Percentiles rank a stretch among this genome's conserved stretches.
These are phyloP conservation scores for Drosophila paulistorum DNA, from an alignment of 1,140 invertebrate genomes.

Conservation along the genomic window DNA sequence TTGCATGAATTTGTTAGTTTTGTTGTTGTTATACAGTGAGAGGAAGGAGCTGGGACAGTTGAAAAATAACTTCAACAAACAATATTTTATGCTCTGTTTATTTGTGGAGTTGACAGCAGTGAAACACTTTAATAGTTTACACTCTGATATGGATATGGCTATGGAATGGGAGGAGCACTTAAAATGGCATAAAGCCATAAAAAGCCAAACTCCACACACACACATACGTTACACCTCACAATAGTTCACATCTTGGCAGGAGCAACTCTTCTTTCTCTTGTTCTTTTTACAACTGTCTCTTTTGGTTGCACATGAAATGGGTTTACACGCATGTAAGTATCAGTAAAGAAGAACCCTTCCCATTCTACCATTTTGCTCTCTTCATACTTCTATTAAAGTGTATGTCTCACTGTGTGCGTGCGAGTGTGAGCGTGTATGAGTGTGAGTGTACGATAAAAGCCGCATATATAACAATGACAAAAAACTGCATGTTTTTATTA, in stretches of 20 bases:
- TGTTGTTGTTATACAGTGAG: not conserved
- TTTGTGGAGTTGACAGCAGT: slow-evolving; percentile 42
- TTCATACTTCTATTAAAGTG: slow-evolving; percentile 15
- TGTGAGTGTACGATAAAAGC: slow-evolving; percentile 55
- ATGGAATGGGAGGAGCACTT: slow-evolving; percentile 70
- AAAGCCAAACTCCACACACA: slow-evolving; percentile 20
- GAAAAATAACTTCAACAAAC: slow-evolving; percentile 58
- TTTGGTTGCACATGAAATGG: slow-evolving; percentile 47
- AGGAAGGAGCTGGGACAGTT: slow-evolving; percentile 25
- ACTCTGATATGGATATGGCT: slow-evolving; percentile 55
- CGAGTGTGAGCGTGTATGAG: slow-evolving; percentile 18
- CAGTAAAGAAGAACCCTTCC: slow-evolving; percentile 20
- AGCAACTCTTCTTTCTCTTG: slow-evolving; percentile 15
- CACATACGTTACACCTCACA: slow-evolving; percentile 14
- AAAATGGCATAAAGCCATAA: slow-evolving; percentile 73
- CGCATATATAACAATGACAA: slow-evolving; percentile 75
- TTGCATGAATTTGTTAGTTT: not conserved
- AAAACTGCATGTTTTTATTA: slow-evolving; percentile 81
- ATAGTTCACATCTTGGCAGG: slow-evolving; percentile 47
- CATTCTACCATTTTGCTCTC: slow-evolving; percentile 6
- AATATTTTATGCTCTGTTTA: slow-evolving; percentile 78
- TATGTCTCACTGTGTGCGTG: slow-evolving; percentile 41
- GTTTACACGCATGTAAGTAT: slow-evolving; percentile 54
- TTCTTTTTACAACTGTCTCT: slow-evolving; percentile 14
- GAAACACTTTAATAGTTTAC: slow-evolving; percentile 64